Evolutionary conservation across 2,797 vertebrate species (phyloP).

Genomic region (Rhinoraja longicauda): DNA sequence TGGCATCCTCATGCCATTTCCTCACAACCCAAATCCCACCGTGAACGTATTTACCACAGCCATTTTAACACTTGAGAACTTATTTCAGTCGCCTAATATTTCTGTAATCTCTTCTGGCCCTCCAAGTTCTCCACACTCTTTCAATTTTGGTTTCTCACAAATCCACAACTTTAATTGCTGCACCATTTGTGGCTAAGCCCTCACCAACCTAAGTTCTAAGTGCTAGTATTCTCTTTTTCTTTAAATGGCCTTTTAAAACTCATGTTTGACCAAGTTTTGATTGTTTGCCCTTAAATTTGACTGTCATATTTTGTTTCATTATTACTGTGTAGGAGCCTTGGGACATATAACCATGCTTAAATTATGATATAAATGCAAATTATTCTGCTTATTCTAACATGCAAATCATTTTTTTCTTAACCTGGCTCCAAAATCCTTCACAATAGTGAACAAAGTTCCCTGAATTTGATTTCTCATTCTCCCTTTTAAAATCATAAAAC

Average conservation of each 20-base stretch:
- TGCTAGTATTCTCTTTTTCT: not conserved
- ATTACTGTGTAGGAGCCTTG: not conserved
- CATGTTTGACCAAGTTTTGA: not conserved
- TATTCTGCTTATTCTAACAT: not conserved
- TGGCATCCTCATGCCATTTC: not conserved
- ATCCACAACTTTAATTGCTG: not conserved
- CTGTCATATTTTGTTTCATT: conserved; percentile 1
- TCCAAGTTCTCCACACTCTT: not conserved
- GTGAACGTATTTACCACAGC: not conserved
- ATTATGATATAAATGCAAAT: not conserved
- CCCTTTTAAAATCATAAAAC: not conserved
- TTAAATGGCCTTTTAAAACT: not conserved
- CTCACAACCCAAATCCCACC: not conserved
- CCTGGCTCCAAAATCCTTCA: not conserved
- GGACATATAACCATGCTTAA: not conserved
- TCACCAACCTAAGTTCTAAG: too few species aligned
- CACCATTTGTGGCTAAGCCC: not conserved
- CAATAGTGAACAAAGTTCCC: not conserved
- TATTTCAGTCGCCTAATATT: not conserved
- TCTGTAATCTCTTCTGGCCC: not conserved
- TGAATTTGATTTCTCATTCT: not conserved
- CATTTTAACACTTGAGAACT: not conserved
- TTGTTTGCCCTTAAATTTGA: not conserved
- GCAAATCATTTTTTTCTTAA: not conserved
- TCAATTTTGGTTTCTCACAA: not conserved